Evolutionary conservation across 2,888 invertebrate species (phyloP), one percentile per base, ranked within the genome.

Genomic region (Amphipoea lucens): DNA sequence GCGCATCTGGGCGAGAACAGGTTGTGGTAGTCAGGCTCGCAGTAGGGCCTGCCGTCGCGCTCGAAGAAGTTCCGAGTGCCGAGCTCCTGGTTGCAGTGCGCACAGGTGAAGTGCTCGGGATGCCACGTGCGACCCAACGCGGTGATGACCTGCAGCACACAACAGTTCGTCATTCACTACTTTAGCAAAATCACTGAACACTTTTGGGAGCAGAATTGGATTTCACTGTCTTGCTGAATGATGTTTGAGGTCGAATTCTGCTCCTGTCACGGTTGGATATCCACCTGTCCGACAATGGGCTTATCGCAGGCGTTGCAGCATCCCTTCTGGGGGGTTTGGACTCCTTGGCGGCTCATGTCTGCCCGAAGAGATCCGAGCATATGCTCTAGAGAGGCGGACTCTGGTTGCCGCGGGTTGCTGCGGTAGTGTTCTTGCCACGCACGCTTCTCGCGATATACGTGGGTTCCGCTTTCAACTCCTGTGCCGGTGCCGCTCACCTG

Each of bases 31-130:
- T 99, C 99, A 12, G 98, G 98, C 96, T 99, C 99, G 97, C 99
- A 99, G 97, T 99, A 99, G 0, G 99, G 99, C 93, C 98, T 98
- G 77, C 99, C 99, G 90, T 99, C 99, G 87, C 99, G 97, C 96
- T 99, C 99, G 96, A 99, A 99, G 98, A 99, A 99, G 97, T 99
- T 99, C 94, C 99, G 98, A 77, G 99, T 99, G 83, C 99, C 99
- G 93, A 99, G 97, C 95, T 99, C 99, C 94, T 99, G 99, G 92
- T 98, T 98, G 97, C 99, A 99, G 94, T 99, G 99, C 88, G 98
- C 98, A 97, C 99, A 99, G 82, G 98, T 99, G 97, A 99, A 99
- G 96, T 99, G 99, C 97, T 99, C 99, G 70, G 99, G 99, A 96
- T 99, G 99, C 99, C 99, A 99, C 86, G 99, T 99, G 96, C 99